These are phyloP conservation scores for Platanista minor DNA, from an alignment of 2,113 vertebrate genomes.

Conservation along the genomic window DNA sequence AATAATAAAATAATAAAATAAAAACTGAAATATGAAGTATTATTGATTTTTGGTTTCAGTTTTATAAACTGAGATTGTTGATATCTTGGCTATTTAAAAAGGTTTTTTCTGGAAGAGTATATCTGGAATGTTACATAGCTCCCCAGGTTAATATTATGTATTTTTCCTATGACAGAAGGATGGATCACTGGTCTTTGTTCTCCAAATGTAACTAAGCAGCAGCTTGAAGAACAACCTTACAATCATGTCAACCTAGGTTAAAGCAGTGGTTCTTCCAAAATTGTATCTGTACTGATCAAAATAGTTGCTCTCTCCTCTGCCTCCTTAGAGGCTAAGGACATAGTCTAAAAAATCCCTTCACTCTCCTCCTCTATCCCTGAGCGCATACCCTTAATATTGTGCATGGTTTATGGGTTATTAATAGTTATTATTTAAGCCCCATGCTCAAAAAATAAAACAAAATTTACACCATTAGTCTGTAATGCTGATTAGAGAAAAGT, in stretches of 20 bases:
- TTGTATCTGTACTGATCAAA: background rate
- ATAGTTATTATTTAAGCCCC: constrained; percentile 21
- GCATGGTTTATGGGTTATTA: background rate
- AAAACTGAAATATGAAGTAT: background rate
- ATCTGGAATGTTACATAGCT: background rate
- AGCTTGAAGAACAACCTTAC: background rate
- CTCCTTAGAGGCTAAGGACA: background rate
- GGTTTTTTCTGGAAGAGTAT: background rate
- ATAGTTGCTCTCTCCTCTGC: background rate
- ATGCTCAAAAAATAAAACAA: background rate
- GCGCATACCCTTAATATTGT: background rate
- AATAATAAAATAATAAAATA: too few species aligned
- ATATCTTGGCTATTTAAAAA: background rate
- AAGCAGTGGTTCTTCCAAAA: background rate
- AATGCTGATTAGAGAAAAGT: constrained; percentile 29
- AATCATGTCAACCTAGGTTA: background rate
- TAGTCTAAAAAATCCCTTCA: background rate
- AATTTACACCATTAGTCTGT: background rate
- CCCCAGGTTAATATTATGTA: background rate
- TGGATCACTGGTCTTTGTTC: background rate
- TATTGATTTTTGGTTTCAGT: background rate
- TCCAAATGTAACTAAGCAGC: background rate
- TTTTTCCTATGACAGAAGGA: background rate
- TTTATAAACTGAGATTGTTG: constrained; percentile 32
- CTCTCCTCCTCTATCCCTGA: background rate